Conservation (phyloP, 2,797 vertebrate genomes). For the Austrolebias charrua region DNA sequence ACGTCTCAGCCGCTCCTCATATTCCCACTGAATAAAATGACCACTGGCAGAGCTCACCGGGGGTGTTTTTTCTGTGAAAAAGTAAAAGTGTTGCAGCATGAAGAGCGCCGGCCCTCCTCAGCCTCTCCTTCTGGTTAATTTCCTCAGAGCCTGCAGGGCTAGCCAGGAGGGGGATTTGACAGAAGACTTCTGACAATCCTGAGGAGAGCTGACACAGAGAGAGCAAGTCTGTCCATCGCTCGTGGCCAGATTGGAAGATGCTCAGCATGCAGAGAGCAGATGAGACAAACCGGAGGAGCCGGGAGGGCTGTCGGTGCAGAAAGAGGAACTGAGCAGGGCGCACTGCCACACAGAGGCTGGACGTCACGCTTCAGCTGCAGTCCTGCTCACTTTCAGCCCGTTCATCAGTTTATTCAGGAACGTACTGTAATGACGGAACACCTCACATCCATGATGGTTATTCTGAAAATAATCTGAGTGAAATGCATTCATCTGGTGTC, state of each 20-base stretch:
- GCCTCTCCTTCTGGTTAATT: conserved; percentile 66
- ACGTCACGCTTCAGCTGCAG: conserved; percentile 13
- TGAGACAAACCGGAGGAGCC: conserved; percentile 64
- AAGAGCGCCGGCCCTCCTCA: conserved; percentile 48
- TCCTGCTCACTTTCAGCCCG: not conserved
- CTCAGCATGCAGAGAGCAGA: conserved; percentile 70
- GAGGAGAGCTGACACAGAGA: conserved; percentile 68
- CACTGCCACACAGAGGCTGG: conserved; percentile 62
- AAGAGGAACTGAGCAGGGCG: conserved; percentile 35
- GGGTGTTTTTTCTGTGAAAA: conserved; percentile 39
- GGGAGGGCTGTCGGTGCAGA: conserved; percentile 53
- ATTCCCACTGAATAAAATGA: conserved; percentile 47
- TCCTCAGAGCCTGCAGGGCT: conserved; percentile 64
- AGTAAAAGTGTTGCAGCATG: conserved; percentile 47
- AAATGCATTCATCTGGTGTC: conserved; percentile 13
- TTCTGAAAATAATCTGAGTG: not conserved
- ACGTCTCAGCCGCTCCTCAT: conserved; percentile 18
- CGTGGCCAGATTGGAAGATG: conserved; percentile 70
- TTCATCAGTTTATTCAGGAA: conserved; percentile 6
- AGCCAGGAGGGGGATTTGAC: conserved; percentile 68
- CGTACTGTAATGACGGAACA: not conserved
- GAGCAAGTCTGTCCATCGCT: conserved; percentile 61
- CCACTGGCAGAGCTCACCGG: conserved; percentile 46
- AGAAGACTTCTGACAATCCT: conserved; percentile 74
- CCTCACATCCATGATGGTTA: not conserved